Evolutionary conservation across 2,113 vertebrate species (phyloP).

Genomic region (Epinephelus moara): DNA sequence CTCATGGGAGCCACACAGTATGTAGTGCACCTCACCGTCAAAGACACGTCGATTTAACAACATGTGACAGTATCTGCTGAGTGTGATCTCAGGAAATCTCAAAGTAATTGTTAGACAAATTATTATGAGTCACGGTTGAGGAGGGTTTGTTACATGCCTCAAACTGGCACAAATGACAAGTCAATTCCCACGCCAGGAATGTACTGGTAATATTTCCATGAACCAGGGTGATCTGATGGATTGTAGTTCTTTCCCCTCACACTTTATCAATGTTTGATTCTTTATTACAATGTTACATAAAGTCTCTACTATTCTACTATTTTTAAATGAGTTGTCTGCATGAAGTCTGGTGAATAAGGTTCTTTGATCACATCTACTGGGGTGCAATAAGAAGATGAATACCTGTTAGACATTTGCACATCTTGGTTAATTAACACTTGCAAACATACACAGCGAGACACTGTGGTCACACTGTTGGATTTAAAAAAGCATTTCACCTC

Average conservation of each 20-base stretch:
- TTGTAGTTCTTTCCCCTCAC: neutral
- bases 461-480: no score
- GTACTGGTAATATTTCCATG: neutral
- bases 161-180: neutral
- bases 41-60: slow-evolving; percentile 9
- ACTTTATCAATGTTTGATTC: neutral
- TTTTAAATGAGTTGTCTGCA: neutral
- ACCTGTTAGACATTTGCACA: neutral
- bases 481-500: neutral
- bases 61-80: slow-evolving; percentile 4
- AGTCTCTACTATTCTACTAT: neutral
- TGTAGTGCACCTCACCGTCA: slow-evolving; percentile 10
- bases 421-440: neutral
- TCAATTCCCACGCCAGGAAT: neutral
- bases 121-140: slow-evolving; percentile 18
- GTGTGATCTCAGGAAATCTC: slow-evolving; percentile 15
- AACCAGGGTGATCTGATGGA: neutral
- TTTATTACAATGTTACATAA: neutral
- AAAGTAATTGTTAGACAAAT: slow-evolving; percentile 22
- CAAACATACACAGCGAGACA: neutral
- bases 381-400: neutral
- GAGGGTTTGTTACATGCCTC: slow-evolving; percentile 7
- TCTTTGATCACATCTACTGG: neutral
- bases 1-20: slow-evolving; percentile 28
- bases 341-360: neutral